A percentile compares a stretch with the other conserved stretches of the same genome.
phyloP scores from a whole-genome alignment of 2,113 vertebrate species.

The Eidolon helvum region DNA sequence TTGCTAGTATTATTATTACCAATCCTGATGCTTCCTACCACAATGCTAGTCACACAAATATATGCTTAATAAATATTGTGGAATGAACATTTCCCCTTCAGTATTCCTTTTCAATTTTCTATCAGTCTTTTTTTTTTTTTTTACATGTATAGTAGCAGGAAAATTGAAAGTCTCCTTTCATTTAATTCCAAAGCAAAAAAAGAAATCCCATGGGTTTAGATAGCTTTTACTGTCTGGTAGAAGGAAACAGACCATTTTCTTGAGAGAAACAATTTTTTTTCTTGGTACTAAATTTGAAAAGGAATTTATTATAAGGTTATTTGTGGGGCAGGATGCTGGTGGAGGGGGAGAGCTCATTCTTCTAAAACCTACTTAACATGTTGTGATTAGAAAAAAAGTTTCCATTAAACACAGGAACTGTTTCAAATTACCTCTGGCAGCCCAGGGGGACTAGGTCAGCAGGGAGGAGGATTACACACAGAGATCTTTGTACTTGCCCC shows the following conservation, averaged over 20 bases:
- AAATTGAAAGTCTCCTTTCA: background rate
- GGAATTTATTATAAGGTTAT: conserved; percentile 45
- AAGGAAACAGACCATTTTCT: background rate
- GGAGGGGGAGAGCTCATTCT: background rate
- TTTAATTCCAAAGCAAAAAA: conserved; percentile 34
- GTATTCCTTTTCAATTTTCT: background rate
- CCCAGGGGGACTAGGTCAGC: background rate
- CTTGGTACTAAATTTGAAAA: conserved; percentile 45
- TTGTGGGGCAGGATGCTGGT: conserved; percentile 35
- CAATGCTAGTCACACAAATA: background rate
- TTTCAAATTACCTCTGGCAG: conserved; percentile 31
- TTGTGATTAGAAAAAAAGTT: conserved; percentile 12
- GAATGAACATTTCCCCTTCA: background rate
- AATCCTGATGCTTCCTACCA: background rate
- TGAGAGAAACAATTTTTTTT: conserved; percentile 6
- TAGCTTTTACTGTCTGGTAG: background rate
- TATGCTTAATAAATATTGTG: background rate
- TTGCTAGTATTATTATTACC: background rate
- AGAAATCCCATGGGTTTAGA: background rate
- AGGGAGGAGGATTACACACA: background rate
- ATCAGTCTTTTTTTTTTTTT: background rate
- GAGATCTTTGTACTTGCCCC: background rate
- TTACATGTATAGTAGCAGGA: background rate
- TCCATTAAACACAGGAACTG: conserved; percentile 28
- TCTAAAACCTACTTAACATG: conserved; percentile 50